Evolutionary conservation across 1,140 invertebrate genomes (phyloP).

Genomic region (Diorhabda elongata): DNA sequence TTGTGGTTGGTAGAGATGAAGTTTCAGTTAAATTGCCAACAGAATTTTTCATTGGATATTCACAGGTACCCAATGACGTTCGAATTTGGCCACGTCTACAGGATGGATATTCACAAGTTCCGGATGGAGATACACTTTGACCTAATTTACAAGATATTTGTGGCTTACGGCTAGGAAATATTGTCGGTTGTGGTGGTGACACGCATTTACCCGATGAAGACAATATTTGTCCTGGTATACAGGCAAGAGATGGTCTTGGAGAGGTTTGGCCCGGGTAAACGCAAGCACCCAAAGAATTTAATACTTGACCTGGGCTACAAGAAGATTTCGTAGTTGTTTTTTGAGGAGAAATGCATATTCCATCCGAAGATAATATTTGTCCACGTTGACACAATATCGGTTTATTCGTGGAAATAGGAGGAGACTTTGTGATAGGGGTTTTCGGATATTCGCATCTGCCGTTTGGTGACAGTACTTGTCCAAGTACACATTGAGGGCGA

Average conservation of each 20-base stretch:
- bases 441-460: neutral
- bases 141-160: neutral
- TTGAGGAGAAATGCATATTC: neutral
- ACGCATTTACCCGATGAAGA: conserved; percentile 1
- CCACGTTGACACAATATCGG: neutral
- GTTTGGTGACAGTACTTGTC: conserved; percentile 5
- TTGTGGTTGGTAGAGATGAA: neutral
- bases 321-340: neutral
- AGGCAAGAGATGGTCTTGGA: neutral
- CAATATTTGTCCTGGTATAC: conserved; percentile 5
- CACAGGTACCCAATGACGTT: neutral
- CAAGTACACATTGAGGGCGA: conserved; percentile 3
- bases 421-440: neutral
- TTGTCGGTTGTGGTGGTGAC: neutral
- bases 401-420: neutral
- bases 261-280: conserved; percentile 13
- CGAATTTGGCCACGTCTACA: neutral
- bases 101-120: neutral
- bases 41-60: conserved; percentile 3
- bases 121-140: neutral
- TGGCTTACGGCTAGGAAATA: neutral
- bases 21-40: neutral
- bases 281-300: conserved; percentile 7
- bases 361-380: neutral
- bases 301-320: conserved; percentile 11